Percentiles rank a stretch among this genome's conserved stretches.
phyloP scores from a whole-genome alignment of 2,797 vertebrate genomes.

The Cossypha heuglini region DNA sequence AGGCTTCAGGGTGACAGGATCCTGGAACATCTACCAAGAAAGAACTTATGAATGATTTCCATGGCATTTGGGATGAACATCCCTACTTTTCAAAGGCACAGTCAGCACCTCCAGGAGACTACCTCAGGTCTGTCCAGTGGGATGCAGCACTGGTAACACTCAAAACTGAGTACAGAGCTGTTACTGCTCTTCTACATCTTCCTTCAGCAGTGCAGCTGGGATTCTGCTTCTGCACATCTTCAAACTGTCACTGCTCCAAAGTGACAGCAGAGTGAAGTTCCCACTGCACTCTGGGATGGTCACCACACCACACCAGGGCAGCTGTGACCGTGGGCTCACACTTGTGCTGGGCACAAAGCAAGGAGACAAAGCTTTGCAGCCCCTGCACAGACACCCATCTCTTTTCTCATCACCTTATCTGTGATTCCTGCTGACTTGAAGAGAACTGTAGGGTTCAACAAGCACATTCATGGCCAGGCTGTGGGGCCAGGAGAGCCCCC shows the following conservation, averaged over 20 bases:
- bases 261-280: background rate
- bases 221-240: background rate
- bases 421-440: constrained; percentile 1
- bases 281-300: background rate
- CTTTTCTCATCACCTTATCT: constrained; percentile 25
- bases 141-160: background rate
- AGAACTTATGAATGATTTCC: background rate
- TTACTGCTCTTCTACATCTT: background rate
- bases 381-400: background rate
- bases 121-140: background rate
- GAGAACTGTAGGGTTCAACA: constrained; percentile 40
- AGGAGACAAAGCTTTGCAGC: background rate
- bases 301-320: background rate
- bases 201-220: background rate
- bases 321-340: background rate
- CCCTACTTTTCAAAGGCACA: background rate
- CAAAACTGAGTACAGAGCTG: background rate
- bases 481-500: background rate
- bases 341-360: background rate
- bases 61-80: background rate
- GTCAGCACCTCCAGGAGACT: background rate
- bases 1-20: background rate
- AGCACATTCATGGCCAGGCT: constrained; percentile 27
- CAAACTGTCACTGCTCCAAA: background rate
- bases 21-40: background rate